These are phyloP conservation scores for Rostratula benghalensis DNA, from an alignment of 2,113 vertebrate genomes.

Conservation along the genomic window DNA sequence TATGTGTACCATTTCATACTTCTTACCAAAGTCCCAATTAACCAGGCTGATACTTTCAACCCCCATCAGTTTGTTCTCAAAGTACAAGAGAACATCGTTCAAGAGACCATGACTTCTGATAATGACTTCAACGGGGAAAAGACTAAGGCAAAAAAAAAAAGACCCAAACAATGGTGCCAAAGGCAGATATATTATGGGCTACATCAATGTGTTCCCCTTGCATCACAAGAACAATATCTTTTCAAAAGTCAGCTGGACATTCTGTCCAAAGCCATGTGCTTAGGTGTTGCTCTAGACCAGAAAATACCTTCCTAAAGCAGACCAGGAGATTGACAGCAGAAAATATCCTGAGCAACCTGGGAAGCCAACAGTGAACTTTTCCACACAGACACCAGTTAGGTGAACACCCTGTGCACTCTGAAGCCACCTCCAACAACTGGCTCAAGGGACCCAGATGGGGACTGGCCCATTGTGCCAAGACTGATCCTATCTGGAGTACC, in stretches of 20 bases:
- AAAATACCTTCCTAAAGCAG: neutral
- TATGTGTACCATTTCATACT: neutral
- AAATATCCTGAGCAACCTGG: neutral
- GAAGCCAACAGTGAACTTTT: neutral
- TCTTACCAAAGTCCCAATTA: neutral
- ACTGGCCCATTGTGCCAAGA: neutral
- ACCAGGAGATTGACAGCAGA: neutral
- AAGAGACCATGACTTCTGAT: neutral
- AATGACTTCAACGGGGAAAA: neutral
- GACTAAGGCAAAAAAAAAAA: neutral
- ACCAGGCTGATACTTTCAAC: neutral
- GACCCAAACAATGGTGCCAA: neutral
- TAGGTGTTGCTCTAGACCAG: neutral
- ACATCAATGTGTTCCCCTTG: neutral
- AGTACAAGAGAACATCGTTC: neutral
- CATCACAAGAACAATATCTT: neutral
- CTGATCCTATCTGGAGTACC: neutral
- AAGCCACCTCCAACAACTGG: neutral
- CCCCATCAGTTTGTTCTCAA: neutral
- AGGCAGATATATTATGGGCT: neutral
- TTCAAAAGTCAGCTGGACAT: neutral
- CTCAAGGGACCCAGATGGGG: neutral
- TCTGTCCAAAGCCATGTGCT: neutral
- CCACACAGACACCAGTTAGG: neutral
- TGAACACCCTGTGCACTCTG: neutral